These are phyloP conservation scores for Phainopepla nitens DNA, from an alignment of 2,113 vertebrate genomes.

Conservation along the genomic window DNA sequence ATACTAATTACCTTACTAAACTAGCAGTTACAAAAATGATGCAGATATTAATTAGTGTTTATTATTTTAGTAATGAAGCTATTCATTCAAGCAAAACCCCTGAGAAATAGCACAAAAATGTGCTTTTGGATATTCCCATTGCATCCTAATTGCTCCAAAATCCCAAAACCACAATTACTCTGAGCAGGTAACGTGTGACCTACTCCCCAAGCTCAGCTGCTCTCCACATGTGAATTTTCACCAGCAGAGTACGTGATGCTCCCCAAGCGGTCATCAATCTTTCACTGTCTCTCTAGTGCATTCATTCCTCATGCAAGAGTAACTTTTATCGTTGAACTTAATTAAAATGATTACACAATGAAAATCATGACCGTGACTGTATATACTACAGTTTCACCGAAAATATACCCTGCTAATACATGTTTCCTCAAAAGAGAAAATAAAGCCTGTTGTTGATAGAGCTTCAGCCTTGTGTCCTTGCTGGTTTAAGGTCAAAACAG, in stretches of 20 bases:
- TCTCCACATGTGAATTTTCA: background rate
- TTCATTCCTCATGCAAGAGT: conserved; percentile 68
- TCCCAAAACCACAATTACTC: background rate
- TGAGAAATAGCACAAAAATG: conserved; percentile 2
- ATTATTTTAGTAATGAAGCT: conserved; percentile 69
- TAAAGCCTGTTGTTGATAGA: background rate
- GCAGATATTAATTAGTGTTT: conserved; percentile 72
- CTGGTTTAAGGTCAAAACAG: background rate
- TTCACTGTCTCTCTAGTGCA: conserved; percentile 28
- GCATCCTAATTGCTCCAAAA: background rate
- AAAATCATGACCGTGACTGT: conserved; percentile 55
- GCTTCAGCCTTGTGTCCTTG: background rate
- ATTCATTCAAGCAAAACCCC: conserved; percentile 55
- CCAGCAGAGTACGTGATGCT: background rate
- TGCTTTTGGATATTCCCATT: background rate
- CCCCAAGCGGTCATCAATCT: conserved; percentile 48
- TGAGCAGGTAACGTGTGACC: background rate
- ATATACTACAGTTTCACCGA: background rate
- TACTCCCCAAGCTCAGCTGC: background rate
- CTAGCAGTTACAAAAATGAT: conserved; percentile 68
- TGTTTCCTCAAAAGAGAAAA: background rate
- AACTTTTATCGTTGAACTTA: conserved; percentile 66
- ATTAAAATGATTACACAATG: conserved; percentile 73
- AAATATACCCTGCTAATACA: conserved; percentile 1
- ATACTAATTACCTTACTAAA: conserved; percentile 75